These are phyloP conservation scores for Spheniscus mendiculus DNA, from an alignment of 2,113 vertebrate genomes.

Conservation along the genomic window DNA sequence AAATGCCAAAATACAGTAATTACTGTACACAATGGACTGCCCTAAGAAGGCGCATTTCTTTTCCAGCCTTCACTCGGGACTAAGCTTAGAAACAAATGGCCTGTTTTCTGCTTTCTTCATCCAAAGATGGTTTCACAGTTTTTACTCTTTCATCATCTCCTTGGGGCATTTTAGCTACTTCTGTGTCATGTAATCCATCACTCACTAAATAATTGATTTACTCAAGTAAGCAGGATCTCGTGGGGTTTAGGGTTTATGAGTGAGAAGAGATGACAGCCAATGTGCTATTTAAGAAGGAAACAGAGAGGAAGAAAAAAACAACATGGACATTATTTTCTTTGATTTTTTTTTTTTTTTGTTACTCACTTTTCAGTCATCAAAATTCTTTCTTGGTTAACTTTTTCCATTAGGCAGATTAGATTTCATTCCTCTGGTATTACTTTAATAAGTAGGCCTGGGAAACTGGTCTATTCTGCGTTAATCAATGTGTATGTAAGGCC, in stretches of 20 bases:
- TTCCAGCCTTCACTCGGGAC: background rate
- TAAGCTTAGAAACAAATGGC: background rate
- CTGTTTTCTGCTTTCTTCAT: background rate
- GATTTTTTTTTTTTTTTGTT: background rate
- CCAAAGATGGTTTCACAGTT: background rate
- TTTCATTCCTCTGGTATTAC: background rate
- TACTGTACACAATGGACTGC: background rate
- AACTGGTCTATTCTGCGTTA: background rate
- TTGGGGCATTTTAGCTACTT: conserved; percentile 39
- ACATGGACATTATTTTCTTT: background rate
- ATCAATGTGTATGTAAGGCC: background rate
- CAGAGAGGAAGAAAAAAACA: background rate
- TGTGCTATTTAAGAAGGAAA: background rate
- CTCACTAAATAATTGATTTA: conserved; percentile 67
- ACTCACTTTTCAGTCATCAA: background rate
- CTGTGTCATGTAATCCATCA: conserved; percentile 36
- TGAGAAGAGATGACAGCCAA: conserved; percentile 21
- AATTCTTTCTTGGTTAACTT: background rate
- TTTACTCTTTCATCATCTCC: conserved; percentile 28
- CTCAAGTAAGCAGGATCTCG: background rate
- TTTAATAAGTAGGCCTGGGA: background rate
- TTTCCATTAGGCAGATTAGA: background rate
- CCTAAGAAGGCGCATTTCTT: background rate
- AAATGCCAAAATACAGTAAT: background rate
- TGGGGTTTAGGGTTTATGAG: background rate